phyloP scores from a whole-genome alignment of 1,140 invertebrate species.

The Scaptomyza montana region DNA sequence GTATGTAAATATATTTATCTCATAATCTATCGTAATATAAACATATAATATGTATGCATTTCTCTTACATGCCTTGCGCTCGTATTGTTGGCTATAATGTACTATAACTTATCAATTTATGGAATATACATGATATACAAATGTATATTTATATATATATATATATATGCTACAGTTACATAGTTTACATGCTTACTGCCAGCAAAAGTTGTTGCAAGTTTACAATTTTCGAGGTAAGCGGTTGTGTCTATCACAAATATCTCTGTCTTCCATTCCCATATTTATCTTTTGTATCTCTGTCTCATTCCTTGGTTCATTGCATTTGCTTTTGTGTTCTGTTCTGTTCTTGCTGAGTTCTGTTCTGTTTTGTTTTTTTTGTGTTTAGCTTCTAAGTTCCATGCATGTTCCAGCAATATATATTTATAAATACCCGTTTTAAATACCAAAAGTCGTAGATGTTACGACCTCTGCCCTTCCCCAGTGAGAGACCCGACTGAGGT shows the following conservation, averaged over 20 bases:
- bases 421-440: constrained; percentile 43
- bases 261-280: constrained; percentile 4
- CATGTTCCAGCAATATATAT: constrained; percentile 31
- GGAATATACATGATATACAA: constrained; percentile 33
- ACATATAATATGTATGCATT: constrained; percentile 54
- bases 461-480: constrained; percentile 26
- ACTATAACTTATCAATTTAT: constrained; percentile 16
- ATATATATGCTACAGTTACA: constrained; percentile 71
- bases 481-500: constrained; percentile 47
- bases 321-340: constrained; percentile 18
- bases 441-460: constrained; percentile 55
- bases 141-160: constrained; percentile 41
- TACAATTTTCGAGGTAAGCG: constrained; percentile 83
- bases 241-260: constrained; percentile 34
- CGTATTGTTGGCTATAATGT: constrained; percentile 63
- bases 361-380: constrained; percentile 33
- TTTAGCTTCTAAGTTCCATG: constrained; percentile 35
- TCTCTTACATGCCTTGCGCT: constrained; percentile 71
- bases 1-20: constrained; percentile 20
- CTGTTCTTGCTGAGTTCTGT: constrained; percentile 15
- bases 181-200: constrained; percentile 82
- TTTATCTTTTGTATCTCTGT: constrained; percentile 27
- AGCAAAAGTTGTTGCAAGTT: constrained; percentile 82
- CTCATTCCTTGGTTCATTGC: constrained; percentile 34
- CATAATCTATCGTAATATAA: constrained; percentile 34